Evolutionary conservation across 2,113 vertebrate species (phyloP).

Genomic region (Empidonax traillii): DNA sequence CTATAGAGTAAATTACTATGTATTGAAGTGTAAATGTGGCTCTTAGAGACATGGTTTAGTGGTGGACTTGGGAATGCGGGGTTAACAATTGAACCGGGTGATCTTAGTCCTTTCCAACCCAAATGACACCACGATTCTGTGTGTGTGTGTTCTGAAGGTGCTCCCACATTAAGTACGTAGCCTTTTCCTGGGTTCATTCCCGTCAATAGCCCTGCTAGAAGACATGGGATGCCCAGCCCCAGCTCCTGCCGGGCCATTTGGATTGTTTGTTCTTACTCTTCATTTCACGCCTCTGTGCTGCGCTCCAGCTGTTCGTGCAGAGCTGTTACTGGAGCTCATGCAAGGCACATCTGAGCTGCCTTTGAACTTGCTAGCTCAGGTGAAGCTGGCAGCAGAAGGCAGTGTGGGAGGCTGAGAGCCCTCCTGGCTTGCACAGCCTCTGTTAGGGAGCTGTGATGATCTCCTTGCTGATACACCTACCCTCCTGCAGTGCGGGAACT

Average conservation of each 20-base stretch:
- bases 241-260: not conserved
- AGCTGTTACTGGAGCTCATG: not conserved
- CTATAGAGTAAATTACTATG: not conserved
- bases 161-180: not conserved
- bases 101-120: not conserved
- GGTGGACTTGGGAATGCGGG: not conserved
- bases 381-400: conserved; percentile 2
- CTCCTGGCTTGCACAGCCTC: not conserved
- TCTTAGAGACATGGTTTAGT: not conserved
- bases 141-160: not conserved
- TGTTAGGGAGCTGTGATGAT: not conserved
- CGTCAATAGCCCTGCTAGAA: not conserved
- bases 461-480: conserved; percentile 14
- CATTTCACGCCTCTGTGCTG: accelerated
- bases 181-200: not conserved
- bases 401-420: conserved; percentile 12
- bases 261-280: not conserved
- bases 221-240: not conserved
- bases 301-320: not conserved
- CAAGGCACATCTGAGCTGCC: not conserved
- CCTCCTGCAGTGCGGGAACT: not conserved
- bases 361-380: conserved; percentile 17
- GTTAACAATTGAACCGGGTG: accelerated
- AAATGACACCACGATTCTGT: accelerated
- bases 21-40: not conserved